These are phyloP conservation scores for Thelaira solivaga DNA, from an alignment of 2,888 invertebrate genomes.

Conservation along the genomic window DNA sequence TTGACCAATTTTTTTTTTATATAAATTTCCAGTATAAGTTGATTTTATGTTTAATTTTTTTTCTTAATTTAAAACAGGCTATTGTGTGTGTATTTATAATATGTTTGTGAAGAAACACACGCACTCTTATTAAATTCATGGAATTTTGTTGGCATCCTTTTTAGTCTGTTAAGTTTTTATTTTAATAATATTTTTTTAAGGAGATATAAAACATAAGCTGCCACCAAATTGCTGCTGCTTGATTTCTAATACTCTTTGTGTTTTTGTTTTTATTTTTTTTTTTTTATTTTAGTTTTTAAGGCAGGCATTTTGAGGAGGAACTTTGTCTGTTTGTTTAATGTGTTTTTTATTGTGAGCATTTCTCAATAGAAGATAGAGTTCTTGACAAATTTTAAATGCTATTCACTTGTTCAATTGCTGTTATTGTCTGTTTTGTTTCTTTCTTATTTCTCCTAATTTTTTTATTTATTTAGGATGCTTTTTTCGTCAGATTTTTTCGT, in stretches of 20 bases:
- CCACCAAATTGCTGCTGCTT: slow-evolving; percentile 13
- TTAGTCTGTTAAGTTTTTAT: slow-evolving; percentile 22
- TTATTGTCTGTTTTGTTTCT: background rate
- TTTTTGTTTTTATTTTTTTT: background rate
- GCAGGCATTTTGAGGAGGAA: slow-evolving; percentile 9
- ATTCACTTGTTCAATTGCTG: slow-evolving; percentile 26
- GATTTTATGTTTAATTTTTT: slow-evolving; percentile 8
- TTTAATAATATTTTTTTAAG: slow-evolving; percentile 18
- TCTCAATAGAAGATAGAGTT: slow-evolving; percentile 10
- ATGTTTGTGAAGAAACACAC: slow-evolving; percentile 22
- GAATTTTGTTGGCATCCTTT: slow-evolving; percentile 64
- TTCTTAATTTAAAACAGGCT: background rate
- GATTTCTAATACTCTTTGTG: slow-evolving; percentile 37
- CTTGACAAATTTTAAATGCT: slow-evolving; percentile 44
- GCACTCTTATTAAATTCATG: slow-evolving; percentile 62
- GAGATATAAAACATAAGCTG: background rate
- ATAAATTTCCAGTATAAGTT: background rate
- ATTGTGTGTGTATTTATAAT: background rate
- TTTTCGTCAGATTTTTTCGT: background rate
- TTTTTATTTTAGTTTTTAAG: slow-evolving; percentile 2
- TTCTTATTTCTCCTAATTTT: background rate
- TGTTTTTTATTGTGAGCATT: slow-evolving; percentile 31
- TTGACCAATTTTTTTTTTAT: slow-evolving; percentile 29
- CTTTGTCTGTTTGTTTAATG: slow-evolving; percentile 29
- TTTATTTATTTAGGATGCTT: background rate